Conservation (phyloP, 1,140 invertebrate species). For the Fopius arisanus region DNA sequence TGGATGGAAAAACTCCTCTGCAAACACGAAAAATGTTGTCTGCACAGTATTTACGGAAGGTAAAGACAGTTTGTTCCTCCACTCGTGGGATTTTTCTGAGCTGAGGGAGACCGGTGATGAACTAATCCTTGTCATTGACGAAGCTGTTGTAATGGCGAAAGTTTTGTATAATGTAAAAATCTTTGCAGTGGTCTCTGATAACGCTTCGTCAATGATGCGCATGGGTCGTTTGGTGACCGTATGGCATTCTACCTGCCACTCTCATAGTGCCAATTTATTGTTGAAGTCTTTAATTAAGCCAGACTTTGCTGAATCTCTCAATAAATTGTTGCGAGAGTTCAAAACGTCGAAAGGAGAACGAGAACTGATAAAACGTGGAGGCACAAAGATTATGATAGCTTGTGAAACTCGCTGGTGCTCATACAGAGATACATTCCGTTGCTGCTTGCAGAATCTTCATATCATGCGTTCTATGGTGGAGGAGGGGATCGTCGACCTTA, state of each 20-base stretch:
- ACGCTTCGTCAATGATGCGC: constrained; percentile 29
- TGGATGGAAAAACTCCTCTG: constrained; percentile 3
- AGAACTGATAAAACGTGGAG: background rate
- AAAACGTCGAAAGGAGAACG: constrained; percentile 1
- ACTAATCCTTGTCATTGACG: background rate
- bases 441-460: constrained; percentile 15
- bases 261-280: constrained; percentile 28
- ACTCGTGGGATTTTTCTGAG: background rate
- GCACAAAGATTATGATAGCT: constrained; percentile 16
- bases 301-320: no score
- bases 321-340: constrained; percentile 3
- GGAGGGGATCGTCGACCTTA: background rate
- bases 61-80: background rate
- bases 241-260: constrained; percentile 26
- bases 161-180: constrained; percentile 23
- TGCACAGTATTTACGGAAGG: background rate
- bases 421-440: constrained; percentile 17
- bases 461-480: constrained; percentile 12
- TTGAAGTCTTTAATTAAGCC: no score
- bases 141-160: constrained; percentile 19
- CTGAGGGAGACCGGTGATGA: background rate
- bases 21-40: constrained; percentile 2
- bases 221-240: constrained; percentile 23
- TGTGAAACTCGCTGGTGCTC: constrained; percentile 25
- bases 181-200: constrained; percentile 23